Conservation (phyloP, 2,888 invertebrate species). For the Nezara viridula region DNA sequence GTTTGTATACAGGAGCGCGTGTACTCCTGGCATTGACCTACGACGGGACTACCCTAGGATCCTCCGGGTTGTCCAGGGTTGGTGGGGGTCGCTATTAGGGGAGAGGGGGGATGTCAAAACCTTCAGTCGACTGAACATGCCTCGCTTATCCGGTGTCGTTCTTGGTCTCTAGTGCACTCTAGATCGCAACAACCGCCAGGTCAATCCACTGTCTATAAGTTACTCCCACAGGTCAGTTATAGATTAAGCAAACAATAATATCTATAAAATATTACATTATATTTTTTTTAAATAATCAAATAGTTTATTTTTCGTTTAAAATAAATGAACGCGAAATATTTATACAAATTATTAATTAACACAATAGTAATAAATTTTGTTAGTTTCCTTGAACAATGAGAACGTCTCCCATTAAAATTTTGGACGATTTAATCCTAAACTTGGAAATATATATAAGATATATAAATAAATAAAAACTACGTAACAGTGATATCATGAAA, state of each 20-base stretch:
- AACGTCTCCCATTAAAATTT: too few relatives aligned
- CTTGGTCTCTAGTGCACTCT: not conserved
- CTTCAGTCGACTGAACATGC: constrained; percentile 30
- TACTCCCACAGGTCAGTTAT: not conserved
- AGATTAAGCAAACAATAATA: not conserved
- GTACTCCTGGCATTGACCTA: not conserved
- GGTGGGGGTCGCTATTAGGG: constrained; percentile 6
- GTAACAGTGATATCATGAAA: too few relatives aligned
- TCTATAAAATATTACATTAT: not conserved
- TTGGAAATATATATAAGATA: too few relatives aligned
- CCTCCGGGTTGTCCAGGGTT: constrained; percentile 1
- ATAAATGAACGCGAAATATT: too few relatives aligned
- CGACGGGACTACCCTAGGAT: constrained; percentile 24
- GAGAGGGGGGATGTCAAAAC: constrained; percentile 4
- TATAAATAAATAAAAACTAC: too few relatives aligned
- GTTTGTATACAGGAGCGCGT: not conserved
- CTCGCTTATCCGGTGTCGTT: not conserved
- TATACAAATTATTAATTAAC: too few relatives aligned
- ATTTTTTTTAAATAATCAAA: too few relatives aligned
- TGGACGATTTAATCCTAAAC: too few relatives aligned
- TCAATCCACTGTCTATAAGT: too few relatives aligned
- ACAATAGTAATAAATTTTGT: too few relatives aligned
- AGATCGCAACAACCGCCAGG: not conserved
- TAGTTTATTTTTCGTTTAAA: too few relatives aligned
- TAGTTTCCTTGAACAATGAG: too few relatives aligned